A percentile compares a stretch with the other conserved stretches of the same genome.
Conservation (phyloP, 2,888 invertebrate species). For the Pseudolycoriella hygida region DNA sequence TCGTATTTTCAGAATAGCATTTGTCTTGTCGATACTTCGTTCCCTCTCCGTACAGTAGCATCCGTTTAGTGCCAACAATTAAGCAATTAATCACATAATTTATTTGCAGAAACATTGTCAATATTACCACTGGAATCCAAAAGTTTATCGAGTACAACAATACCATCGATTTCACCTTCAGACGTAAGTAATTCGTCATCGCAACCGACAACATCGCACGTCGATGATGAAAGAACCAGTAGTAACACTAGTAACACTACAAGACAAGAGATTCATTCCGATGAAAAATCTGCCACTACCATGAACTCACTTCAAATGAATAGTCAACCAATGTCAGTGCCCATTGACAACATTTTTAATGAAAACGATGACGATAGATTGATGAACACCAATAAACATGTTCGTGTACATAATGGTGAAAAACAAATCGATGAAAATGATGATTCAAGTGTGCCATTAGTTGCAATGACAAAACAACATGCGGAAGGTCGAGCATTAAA, state of each 20-base stretch:
- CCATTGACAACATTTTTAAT: neutral
- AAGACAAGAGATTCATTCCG: neutral
- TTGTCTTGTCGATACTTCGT: too few relatives aligned
- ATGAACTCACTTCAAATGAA: neutral
- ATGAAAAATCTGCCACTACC: neutral
- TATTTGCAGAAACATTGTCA: too few relatives aligned
- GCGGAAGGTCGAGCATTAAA: neutral
- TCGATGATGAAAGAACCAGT: neutral
- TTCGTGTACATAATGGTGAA: neutral
- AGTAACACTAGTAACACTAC: neutral
- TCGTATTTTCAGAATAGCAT: too few relatives aligned
- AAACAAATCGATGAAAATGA: neutral
- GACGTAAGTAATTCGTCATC: too few relatives aligned
- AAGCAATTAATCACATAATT: too few relatives aligned
- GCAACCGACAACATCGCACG: too few relatives aligned
- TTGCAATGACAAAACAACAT: neutral
- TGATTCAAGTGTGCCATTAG: neutral
- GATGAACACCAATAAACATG: neutral
- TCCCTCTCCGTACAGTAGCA: too few relatives aligned
- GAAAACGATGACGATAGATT: neutral
- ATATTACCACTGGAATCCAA: too few relatives aligned
- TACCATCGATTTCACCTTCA: too few relatives aligned
- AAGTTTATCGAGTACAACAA: too few relatives aligned
- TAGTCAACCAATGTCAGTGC: neutral
- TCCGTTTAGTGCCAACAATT: too few relatives aligned